Percentiles rank a stretch among this genome's conserved stretches.
phyloP scores from a whole-genome alignment of 2,888 invertebrate genomes.

The Helobdella robusta region DNA sequence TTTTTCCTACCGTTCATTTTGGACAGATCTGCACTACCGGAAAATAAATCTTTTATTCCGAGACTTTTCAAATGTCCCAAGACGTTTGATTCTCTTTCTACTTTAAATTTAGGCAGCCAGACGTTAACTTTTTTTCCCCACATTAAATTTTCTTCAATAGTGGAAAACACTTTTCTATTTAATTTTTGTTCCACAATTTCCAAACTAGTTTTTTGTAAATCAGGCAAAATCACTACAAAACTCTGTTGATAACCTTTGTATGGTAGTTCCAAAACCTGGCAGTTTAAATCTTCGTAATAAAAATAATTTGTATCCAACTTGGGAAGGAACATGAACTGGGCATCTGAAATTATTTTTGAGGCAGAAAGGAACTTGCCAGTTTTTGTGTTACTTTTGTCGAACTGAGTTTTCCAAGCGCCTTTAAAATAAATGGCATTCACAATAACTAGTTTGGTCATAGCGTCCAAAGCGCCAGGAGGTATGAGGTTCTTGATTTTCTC shows the following conservation, averaged over 20 bases:
- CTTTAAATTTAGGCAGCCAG: constrained; percentile 33
- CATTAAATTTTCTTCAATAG: constrained; percentile 23
- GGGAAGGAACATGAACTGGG: constrained; percentile 9
- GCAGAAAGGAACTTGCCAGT: constrained; percentile 11
- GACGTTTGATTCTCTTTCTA: constrained; percentile 32
- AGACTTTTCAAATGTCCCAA: constrained; percentile 27
- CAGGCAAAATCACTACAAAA: constrained; percentile 20
- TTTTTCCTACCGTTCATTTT: constrained; percentile 38
- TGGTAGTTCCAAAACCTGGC: constrained; percentile 22
- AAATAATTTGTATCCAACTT: neutral
- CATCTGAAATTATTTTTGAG: neutral
- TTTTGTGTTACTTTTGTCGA: constrained; percentile 57
- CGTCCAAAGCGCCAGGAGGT: constrained; percentile 48
- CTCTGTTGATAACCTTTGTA: constrained; percentile 1
- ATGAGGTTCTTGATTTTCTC: constrained; percentile 69
- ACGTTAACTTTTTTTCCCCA: constrained; percentile 26
- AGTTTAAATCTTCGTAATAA: neutral
- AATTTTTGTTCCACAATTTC: constrained; percentile 24
- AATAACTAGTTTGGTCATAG: constrained; percentile 42
- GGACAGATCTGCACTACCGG: constrained; percentile 40
- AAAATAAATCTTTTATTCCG: constrained; percentile 36
- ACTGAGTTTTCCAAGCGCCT: constrained; percentile 50
- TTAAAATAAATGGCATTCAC: constrained; percentile 49
- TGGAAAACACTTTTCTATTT: constrained; percentile 20
- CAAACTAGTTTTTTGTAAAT: neutral